Base-by-base conservation (phyloP, 2,113 vertebrate genomes). In the Peucedramus taeniatus region DNA sequence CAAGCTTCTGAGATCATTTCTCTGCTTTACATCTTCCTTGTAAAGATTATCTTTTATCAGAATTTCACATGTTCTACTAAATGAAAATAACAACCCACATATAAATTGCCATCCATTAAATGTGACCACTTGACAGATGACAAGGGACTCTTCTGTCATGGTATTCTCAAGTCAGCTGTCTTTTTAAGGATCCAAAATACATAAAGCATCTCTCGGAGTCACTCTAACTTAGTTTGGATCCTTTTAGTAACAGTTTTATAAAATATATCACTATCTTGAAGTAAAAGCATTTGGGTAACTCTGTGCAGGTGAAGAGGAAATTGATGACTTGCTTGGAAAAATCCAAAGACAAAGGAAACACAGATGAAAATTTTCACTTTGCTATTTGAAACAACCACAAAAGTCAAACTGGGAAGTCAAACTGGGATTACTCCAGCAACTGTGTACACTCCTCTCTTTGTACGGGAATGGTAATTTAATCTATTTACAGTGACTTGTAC, bases 401-500 rank as follows among this genome's bases (percentile, higher is more conserved):
- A 92, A 88, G 68, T n/a, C n/a, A n/a, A n/a, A 20, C 37, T 96
- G 64, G 33, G 50, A 92, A 88, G 50, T 72, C 83, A 65, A 50
- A 54, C 50, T 74, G 54, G 90, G 79, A 83, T 88, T 95, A 66
- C 68, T 92, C 30, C 60, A 54, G 51, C 0, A 9, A 86, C 47
- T 37, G 33, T 39, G 59, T 74, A 89, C 68, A 24, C 64, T 42
- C 68, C 45, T 64, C 18, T 87, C 90, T 93, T 93, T 74, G 75
- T 86, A 86, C 30, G 77, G 60, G 66, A 90, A 80, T 1, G 5
- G 83, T 88, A 92, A 92, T 80, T 88, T 61, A 92, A 92, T 94
- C 90, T 95, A 69, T 94, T 94, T 83, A 88, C 71, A 66, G 54
- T 80, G 90, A 90, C 92, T 92, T 80, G 15, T 72, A 60, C 75